phyloP scores from a whole-genome alignment of 2,888 invertebrate species.

The Arge pagana region DNA sequence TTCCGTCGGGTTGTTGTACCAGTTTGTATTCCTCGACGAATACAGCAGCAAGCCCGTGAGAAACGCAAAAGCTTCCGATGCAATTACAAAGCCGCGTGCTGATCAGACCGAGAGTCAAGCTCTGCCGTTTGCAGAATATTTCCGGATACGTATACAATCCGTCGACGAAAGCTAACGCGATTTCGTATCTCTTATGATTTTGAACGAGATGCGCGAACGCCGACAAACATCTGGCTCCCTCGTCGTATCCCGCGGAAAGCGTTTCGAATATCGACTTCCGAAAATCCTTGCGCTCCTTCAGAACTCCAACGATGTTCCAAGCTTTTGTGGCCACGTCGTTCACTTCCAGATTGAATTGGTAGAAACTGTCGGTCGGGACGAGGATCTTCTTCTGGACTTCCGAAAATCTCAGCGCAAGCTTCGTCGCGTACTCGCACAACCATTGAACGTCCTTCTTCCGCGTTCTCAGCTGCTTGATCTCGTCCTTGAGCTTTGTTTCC shows the following conservation, averaged over 20 bases:
- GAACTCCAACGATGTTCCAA: not conserved
- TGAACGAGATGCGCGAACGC: slow-evolving; percentile 3
- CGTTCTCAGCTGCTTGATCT: not conserved
- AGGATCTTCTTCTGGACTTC: not conserved
- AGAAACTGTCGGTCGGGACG: not conserved
- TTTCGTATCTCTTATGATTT: slow-evolving; percentile 7
- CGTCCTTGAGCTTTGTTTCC: not conserved
- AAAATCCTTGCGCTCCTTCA: not conserved
- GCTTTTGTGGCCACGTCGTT: not conserved
- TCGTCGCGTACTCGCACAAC: slow-evolving; percentile 9
- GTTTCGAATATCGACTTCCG: not conserved
- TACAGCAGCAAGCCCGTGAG: slow-evolving; percentile 1
- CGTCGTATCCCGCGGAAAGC: not conserved
- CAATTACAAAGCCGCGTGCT: slow-evolving; percentile 8
- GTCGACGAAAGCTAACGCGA: slow-evolving; percentile 9
- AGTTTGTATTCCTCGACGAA: slow-evolving; percentile 7
- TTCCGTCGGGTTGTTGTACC: not conserved
- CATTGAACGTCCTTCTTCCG: slow-evolving; percentile 9
- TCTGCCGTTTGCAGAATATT: not conserved
- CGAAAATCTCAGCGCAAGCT: not conserved
- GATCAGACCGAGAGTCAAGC: not conserved
- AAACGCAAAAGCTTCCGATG: slow-evolving; percentile 12
- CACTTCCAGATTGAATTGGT: not conserved
- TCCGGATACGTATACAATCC: slow-evolving; percentile 1
- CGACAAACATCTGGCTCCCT: not conserved